These are phyloP conservation scores for Onychomys torridus DNA, from an alignment of 2,797 vertebrate species.

Conservation along the genomic window DNA sequence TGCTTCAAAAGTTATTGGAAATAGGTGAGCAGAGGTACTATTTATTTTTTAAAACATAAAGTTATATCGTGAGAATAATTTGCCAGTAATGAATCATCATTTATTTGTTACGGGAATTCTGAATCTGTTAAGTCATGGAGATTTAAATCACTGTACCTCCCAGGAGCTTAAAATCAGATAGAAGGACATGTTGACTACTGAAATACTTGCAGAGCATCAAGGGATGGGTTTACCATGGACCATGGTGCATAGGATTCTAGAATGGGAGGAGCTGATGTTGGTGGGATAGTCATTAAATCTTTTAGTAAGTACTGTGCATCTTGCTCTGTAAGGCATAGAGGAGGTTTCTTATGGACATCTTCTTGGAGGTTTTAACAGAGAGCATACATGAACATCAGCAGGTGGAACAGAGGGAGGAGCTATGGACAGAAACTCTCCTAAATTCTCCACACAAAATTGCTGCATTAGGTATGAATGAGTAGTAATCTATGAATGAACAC, in stretches of 20 bases:
- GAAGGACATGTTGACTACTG: not conserved
- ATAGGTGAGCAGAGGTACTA: conserved; percentile 21
- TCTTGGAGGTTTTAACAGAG: not conserved
- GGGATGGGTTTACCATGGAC: not conserved
- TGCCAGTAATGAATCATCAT: conserved; percentile 21
- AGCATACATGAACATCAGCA: not conserved
- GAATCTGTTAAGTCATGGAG: not conserved
- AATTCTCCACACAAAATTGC: not conserved
- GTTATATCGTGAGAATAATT: conserved; percentile 9
- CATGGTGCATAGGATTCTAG: not conserved
- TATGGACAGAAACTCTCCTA: not conserved
- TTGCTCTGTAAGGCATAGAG: not conserved
- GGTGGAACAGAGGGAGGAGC: not conserved
- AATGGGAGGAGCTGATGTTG: not conserved
- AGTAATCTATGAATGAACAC: not conserved
- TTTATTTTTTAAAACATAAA: conserved; percentile 37
- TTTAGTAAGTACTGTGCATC: not conserved
- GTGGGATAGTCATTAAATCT: not conserved
- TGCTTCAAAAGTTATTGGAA: not conserved
- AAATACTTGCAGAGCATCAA: conserved; percentile 1
- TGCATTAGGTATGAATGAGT: not conserved
- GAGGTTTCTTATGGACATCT: not conserved
- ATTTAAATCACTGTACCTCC: not conserved
- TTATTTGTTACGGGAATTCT: not conserved
- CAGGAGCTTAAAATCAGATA: not conserved